These are phyloP conservation scores for Uria aalge DNA, from an alignment of 2,113 vertebrate genomes.

Conservation along the genomic window DNA sequence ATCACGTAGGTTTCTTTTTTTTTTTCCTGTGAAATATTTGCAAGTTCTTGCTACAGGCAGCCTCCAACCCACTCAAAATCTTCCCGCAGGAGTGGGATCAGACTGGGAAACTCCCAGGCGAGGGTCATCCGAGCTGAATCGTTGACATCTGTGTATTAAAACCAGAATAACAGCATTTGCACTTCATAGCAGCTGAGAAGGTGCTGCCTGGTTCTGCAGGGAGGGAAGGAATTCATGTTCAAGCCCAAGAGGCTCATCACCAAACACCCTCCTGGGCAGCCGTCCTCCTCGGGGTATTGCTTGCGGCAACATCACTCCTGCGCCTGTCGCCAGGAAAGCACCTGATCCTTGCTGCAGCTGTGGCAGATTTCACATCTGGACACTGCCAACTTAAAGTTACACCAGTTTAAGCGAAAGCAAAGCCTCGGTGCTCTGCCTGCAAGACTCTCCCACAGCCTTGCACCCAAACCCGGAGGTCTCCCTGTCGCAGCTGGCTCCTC, in stretches of 20 bases:
- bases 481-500: background rate
- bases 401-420: background rate
- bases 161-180: background rate
- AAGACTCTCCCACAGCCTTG: background rate
- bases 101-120: background rate
- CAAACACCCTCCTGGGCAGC: background rate
- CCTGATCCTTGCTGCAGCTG: background rate
- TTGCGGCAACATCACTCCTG: background rate
- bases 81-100: background rate
- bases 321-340: too few species aligned
- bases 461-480: background rate
- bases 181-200: background rate
- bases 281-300: too few species aligned
- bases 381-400: background rate
- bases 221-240: too few species aligned
- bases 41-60: background rate
- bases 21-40: background rate
- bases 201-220: background rate
- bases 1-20: background rate
- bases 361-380: background rate
- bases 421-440: background rate
- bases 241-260: fast-evolving
- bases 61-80: background rate
- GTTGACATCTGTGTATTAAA: background rate
- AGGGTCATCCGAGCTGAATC: background rate